These are phyloP conservation scores for Lamproptera curius DNA, from an alignment of 2,888 invertebrate genomes.

Conservation along the genomic window DNA sequence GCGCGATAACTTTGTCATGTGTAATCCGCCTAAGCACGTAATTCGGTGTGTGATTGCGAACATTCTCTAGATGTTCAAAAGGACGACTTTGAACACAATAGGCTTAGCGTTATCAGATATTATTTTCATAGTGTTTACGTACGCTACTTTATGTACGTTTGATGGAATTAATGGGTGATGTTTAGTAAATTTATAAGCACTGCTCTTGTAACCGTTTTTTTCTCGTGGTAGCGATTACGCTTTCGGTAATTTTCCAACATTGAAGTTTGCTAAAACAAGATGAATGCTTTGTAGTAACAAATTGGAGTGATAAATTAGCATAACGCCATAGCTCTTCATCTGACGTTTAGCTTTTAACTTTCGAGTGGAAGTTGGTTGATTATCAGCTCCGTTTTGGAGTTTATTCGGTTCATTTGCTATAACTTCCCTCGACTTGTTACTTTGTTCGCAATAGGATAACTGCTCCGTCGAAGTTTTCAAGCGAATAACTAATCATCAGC, in stretches of 20 bases:
- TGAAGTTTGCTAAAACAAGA: slow-evolving; percentile 59
- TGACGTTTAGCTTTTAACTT: slow-evolving; percentile 71
- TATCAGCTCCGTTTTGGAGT: slow-evolving; percentile 54
- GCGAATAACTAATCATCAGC: neutral
- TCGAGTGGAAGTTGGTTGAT: slow-evolving; percentile 58
- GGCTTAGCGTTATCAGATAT: slow-evolving; percentile 68
- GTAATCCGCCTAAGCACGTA: slow-evolving; percentile 71
- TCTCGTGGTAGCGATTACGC: neutral
- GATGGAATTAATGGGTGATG: slow-evolving; percentile 29
- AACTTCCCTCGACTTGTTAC: slow-evolving; percentile 43
- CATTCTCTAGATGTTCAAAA: slow-evolving; percentile 50
- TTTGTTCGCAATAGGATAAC: slow-evolving; percentile 21
- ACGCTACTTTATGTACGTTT: slow-evolving; percentile 40
- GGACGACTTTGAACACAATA: slow-evolving; percentile 63
- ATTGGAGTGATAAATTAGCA: slow-evolving; percentile 74
- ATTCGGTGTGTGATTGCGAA: slow-evolving; percentile 73
- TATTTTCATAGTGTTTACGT: slow-evolving; percentile 51
- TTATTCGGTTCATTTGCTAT: slow-evolving; percentile 67
- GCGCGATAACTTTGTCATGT: slow-evolving; percentile 69
- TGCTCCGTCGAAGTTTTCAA: neutral
- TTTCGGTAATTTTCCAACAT: slow-evolving; percentile 20
- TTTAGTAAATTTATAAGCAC: slow-evolving; percentile 27
- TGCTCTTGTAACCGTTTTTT: slow-evolving; percentile 4
- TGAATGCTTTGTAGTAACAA: slow-evolving; percentile 52
- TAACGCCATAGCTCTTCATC: slow-evolving; percentile 72